These are phyloP conservation scores for Protaetia brevitarsis DNA, from an alignment of 1,140 invertebrate genomes.

Conservation along the genomic window DNA sequence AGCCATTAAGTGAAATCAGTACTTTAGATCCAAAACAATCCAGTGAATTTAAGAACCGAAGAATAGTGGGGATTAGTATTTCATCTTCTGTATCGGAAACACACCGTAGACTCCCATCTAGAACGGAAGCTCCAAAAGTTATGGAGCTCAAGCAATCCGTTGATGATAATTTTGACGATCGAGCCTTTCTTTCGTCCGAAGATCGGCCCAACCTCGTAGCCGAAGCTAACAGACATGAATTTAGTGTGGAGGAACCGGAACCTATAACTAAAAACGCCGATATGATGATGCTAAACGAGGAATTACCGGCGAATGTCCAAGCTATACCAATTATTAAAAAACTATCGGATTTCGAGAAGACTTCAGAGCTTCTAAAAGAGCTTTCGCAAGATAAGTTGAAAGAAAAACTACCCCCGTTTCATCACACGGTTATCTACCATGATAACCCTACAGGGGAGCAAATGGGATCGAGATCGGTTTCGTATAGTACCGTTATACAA, in stretches of 20 bases:
- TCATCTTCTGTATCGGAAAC: slow-evolving; percentile 43
- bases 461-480: slow-evolving; percentile 49
- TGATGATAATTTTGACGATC: background rate
- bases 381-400: slow-evolving; percentile 44
- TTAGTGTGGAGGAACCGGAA: slow-evolving; percentile 55
- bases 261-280: slow-evolving; percentile 50
- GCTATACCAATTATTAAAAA: slow-evolving; percentile 29
- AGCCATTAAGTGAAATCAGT: background rate
- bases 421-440: slow-evolving; percentile 55
- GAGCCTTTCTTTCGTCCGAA: slow-evolving; percentile 48
- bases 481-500: slow-evolving; percentile 53
- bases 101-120: background rate
- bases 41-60: slow-evolving; percentile 27
- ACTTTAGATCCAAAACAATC: background rate
- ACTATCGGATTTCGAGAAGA: slow-evolving; percentile 40
- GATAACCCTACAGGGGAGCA: slow-evolving; percentile 44
- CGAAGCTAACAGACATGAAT: slow-evolving; percentile 55
- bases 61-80: slow-evolving; percentile 45
- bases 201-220: slow-evolving; percentile 53
- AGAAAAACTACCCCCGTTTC: slow-evolving; percentile 48
- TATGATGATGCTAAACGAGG: slow-evolving; percentile 32
- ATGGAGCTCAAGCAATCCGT: background rate
- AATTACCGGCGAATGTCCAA: slow-evolving; percentile 32
- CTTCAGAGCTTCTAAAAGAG: slow-evolving; percentile 32
- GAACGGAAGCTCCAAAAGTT: background rate